phyloP scores from a whole-genome alignment of 64 coral and sea anemone genomes.

The Dendrophyllia cribrosa region DNA sequence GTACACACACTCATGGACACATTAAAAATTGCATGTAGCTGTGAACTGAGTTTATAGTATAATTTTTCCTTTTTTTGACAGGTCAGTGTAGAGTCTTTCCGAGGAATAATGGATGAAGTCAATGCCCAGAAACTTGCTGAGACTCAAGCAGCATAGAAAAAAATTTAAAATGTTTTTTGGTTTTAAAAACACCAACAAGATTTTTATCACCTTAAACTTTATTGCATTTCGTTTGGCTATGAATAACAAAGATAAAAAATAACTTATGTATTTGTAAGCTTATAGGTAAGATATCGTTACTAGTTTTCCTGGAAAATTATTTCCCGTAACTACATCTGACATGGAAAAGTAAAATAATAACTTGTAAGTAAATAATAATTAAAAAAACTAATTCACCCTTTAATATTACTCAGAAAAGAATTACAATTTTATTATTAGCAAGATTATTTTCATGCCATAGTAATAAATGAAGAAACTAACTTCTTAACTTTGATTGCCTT shows the following conservation, averaged over 20 bases:
- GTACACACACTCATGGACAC: too few species aligned
- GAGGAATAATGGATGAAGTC: constrained; percentile 89
- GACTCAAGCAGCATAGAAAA: constrained; percentile 53
- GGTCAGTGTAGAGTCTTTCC: constrained; percentile 96
- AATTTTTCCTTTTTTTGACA: constrained; percentile 17
- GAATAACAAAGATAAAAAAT: background rate
- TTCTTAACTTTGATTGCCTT: too few species aligned
- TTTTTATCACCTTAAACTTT: background rate
- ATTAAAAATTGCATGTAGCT: too few species aligned
- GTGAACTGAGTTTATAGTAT: background rate
- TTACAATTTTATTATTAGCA: too few species aligned
- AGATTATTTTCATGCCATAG: too few species aligned
- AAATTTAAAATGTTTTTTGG: background rate
- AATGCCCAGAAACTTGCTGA: constrained; percentile 81
- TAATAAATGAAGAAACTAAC: too few species aligned
- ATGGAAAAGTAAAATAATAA: too few species aligned
- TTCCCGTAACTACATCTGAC: too few species aligned
- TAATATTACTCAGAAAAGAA: too few species aligned
- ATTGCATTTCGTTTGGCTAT: background rate
- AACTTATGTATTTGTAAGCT: background rate
- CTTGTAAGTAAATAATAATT: too few species aligned
- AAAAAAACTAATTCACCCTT: too few species aligned
- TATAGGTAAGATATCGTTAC: background rate
- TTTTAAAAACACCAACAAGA: background rate
- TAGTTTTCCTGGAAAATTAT: too few species aligned